Evolutionary conservation across 2,888 invertebrate species (phyloP).

Genomic region (Pristionchus mayeri): DNA sequence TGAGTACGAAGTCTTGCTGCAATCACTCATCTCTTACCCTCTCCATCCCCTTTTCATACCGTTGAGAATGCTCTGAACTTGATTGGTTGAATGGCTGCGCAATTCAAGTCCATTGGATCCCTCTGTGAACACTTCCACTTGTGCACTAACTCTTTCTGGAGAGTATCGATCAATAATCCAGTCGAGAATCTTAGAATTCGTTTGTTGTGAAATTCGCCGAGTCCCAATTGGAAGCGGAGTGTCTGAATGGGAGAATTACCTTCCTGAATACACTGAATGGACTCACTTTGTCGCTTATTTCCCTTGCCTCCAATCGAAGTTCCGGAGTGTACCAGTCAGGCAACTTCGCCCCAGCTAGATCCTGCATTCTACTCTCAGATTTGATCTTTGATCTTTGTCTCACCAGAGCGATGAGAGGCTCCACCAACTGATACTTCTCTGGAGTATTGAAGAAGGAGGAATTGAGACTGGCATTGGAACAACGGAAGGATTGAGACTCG

Average conservation of each 20-base stretch:
- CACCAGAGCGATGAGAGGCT: slow-evolving; percentile 16
- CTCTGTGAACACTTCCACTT: slow-evolving; percentile 31
- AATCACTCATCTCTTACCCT: not conserved
- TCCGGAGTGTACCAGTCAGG: slow-evolving; percentile 6
- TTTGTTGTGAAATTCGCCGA: slow-evolving; percentile 32
- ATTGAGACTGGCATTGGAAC: slow-evolving; percentile 25
- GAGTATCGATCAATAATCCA: slow-evolving; percentile 25
- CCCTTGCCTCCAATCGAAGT: not conserved
- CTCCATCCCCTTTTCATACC: not conserved
- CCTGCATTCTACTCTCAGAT: not conserved
- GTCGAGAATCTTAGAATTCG: slow-evolving; percentile 39
- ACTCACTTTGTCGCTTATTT: slow-evolving; percentile 34
- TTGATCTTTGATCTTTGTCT: not conserved
- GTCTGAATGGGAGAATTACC: slow-evolving; percentile 7
- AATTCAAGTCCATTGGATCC: not conserved
- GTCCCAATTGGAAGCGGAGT: slow-evolving; percentile 33
- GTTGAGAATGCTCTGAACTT: slow-evolving; percentile 39
- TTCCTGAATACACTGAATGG: not conserved
- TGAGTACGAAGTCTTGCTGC: slow-evolving; percentile 45
- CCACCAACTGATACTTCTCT: slow-evolving; percentile 22
- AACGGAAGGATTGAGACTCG: not conserved
- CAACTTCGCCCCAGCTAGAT: not conserved
- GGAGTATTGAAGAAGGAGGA: slow-evolving; percentile 28
- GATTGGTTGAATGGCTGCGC: slow-evolving; percentile 18
- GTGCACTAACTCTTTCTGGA: slow-evolving; percentile 32